phyloP scores from a whole-genome alignment of 1,140 invertebrate species.

The Semibalanus balanoides region DNA sequence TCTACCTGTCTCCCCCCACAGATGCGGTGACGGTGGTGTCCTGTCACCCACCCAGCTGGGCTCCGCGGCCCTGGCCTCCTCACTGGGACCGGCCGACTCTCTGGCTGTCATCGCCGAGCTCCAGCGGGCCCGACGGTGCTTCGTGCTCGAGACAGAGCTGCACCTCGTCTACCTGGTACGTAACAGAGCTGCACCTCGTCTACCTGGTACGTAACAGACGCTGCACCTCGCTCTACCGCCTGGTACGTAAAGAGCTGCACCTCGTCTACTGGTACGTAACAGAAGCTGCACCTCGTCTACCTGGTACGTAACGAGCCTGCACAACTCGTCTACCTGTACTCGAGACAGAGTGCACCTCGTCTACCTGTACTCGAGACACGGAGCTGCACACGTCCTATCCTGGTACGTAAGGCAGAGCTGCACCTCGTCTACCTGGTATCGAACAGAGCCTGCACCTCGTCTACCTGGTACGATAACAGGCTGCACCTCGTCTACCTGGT shows the following conservation, averaged over 20 bases:
- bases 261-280: neutral
- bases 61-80: slow-evolving; percentile 78
- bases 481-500: too few species aligned
- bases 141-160: slow-evolving; percentile 86
- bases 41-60: slow-evolving; percentile 69
- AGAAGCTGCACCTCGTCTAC: neutral
- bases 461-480: too few species aligned
- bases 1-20: neutral
- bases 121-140: slow-evolving; percentile 71
- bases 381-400: too few species aligned
- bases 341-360: too few species aligned
- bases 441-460: too few species aligned
- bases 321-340: too few species aligned
- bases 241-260: too few species aligned
- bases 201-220: slow-evolving; percentile 38
- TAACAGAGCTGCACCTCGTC: neutral
- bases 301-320: neutral
- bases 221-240: too few species aligned
- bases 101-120: slow-evolving; percentile 74
- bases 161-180: slow-evolving; percentile 82
- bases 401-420: too few species aligned
- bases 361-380: too few species aligned
- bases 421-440: too few species aligned
- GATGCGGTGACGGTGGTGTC: slow-evolving; percentile 23
- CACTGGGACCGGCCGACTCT: slow-evolving; percentile 81